Evolutionary conservation across 1,140 invertebrate species (phyloP).

Genomic region (Ostrea edulis): DNA sequence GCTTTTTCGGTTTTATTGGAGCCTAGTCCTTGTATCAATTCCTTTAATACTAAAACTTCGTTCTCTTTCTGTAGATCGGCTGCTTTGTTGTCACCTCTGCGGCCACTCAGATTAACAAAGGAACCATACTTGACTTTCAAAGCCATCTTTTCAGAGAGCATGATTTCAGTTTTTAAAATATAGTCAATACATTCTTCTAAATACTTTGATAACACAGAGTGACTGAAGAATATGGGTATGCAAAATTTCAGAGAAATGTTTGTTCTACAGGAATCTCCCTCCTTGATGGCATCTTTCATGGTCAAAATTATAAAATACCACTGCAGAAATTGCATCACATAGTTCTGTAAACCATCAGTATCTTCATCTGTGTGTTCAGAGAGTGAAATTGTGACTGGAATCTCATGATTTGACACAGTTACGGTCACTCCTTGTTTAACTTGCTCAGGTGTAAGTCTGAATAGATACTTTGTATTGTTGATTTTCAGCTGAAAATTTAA

Average conservation of each 20-base stretch:
- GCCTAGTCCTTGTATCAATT: no score
- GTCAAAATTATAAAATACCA: no score
- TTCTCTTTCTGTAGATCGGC: no score
- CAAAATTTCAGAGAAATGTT: no score
- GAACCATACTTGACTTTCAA: slow-evolving; percentile 47
- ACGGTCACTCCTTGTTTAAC: no score
- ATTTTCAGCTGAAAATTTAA: slow-evolving; percentile 27
- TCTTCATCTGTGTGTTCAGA: background rate
- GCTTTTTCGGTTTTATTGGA: no score
- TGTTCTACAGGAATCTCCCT: no score
- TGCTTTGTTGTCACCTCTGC: no score
- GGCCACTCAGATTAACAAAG: slow-evolving; percentile 53
- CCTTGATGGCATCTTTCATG: no score
- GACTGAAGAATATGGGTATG: no score
- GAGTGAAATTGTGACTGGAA: slow-evolving; percentile 18
- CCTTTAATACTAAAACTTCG: no score
- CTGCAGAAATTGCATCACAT: slow-evolving; percentile 48
- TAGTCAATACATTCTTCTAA: slow-evolving; percentile 51
- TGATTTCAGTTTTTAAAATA: slow-evolving; percentile 51
- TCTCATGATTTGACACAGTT: background rate
- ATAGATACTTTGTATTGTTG: slow-evolving; percentile 4
- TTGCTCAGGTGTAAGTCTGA: no score
- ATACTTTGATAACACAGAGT: slow-evolving; percentile 46
- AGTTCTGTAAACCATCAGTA: slow-evolving; percentile 33
- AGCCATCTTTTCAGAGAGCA: slow-evolving; percentile 44